Base-by-base conservation (phyloP, 1,140 invertebrate genomes). In the Phocides pigmalion region DNA sequence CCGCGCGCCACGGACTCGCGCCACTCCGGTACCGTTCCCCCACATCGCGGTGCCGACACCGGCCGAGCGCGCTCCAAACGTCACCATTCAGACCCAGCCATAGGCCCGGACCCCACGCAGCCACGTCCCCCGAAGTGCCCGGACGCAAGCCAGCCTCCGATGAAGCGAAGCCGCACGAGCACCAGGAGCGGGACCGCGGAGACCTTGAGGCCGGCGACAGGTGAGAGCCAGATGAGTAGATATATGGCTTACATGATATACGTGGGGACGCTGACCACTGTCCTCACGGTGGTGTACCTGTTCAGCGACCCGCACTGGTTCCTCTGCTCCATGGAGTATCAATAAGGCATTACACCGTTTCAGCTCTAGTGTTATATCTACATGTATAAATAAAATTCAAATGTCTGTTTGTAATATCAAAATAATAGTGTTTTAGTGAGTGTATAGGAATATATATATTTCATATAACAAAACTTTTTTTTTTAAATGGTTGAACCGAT, bases 301-400 rank as follows among this genome's bases (percentile, higher is more conserved):
- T 32, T 17, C 17, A 53, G 39, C 9, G 50, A 51, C 19, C 49
- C 49, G 0, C 32, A 19, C 16, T 53, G 50, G 50, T 53, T 39
- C n/a, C 35, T 16, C n/a, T 19, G 16, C 15, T 19, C 35, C 11
- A 1, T 37, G 3, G 25, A 17, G 14, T 35, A 42, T 42, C 12
- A 16, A 8, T 42, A 32, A 32, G 28, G n/a, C 9, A 32, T 32
- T n/a, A 32, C 28, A n/a, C 28, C 28, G n/a, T 8, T 28, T 28
- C n/a, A n/a, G n/a, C n/a, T n/a, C n/a, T n/a, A n/a, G n/a, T n/a
- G n/a, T n/a, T n/a, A n/a, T n/a, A n/a, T n/a, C n/a, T n/a, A n/a
- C n/a, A n/a, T n/a, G n/a, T n/a, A n/a, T n/a, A n/a, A n/a, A n/a
- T n/a, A n/a, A n/a, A n/a, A n/a, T n/a, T n/a, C n/a, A n/a, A n/a